Evolutionary conservation across 2,113 vertebrate genomes (phyloP), one percentile per base, ranked within the genome.

Genomic region (Myanophis thanlyinensis): DNA sequence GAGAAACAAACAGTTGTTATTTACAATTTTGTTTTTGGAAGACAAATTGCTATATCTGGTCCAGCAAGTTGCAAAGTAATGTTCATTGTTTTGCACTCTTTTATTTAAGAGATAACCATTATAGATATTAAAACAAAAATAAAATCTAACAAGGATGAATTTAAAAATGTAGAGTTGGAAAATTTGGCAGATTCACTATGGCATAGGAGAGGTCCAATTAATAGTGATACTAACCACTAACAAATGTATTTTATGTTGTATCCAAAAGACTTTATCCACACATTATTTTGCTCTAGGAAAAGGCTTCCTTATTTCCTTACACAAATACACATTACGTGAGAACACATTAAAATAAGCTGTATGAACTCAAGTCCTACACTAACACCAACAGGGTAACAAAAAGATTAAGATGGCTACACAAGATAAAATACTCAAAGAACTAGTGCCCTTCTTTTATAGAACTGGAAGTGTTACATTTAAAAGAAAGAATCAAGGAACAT

Each of bases 1-100:
- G 5, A 49, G 51, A 56, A 92, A 89, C 87, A 93, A 73, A 56
- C n/a, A 20, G 54, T 13, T 67, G 91, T 86, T 90, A 91, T 80
- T 80, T 89, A 53, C 93, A 94, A 89, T 93, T 97, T 96, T 94
- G 94, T 95, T 91, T 94, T 94, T 93, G 93, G 47, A 44, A 89
- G 91, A 90, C 6, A 46, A 80, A 92, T 89, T 87, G 80, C 89
- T 62, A 18, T 67, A 93, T 91, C 90, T 91, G 13, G 3, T 53
- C 25, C 54, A 88, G 94, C 90, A 93, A n/a, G 84, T 90, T 54
- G 51, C 0, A 93, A 87, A 44, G 85, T 48, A 5, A 59, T 20
- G 6, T 92, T 94, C 93, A 95, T n/a, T 88, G 23, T 91, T 56
- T 27, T 80, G 35, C 2, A 73, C 18, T 87, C 80, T 90, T 94